These are phyloP conservation scores for Notothenia coriiceps DNA, from an alignment of 2,113 vertebrate species.

Conservation along the genomic window DNA sequence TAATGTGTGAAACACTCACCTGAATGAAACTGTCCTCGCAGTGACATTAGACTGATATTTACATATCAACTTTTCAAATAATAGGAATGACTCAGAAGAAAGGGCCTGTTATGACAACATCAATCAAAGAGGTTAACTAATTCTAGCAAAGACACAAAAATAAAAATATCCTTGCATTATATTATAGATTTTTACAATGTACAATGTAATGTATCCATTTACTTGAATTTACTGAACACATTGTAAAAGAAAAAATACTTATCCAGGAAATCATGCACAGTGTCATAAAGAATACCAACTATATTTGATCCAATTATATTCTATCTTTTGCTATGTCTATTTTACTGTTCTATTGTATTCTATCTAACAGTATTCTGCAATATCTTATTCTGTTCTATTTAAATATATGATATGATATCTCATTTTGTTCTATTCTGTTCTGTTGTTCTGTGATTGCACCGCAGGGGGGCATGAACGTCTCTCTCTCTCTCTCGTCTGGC, in stretches of 20 bases:
- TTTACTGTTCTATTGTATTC: too few species aligned
- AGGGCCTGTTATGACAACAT: neutral
- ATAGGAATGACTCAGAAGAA: conserved; percentile 15
- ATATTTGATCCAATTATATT: neutral
- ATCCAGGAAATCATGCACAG: too few species aligned
- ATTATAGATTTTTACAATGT: neutral
- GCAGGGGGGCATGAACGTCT: conserved; percentile 71
- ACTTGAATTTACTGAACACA: too few species aligned
- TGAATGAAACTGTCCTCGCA: neutral
- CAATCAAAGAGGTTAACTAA: conserved; percentile 4
- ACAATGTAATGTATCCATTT: too few species aligned
- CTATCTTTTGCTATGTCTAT: neutral
- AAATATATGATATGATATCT: neutral
- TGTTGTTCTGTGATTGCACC: conserved; percentile 41
- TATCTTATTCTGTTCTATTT: neutral
- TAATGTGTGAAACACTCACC: neutral
- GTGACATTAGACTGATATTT: conserved; percentile 4
- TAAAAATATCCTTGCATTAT: neutral
- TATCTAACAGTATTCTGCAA: neutral
- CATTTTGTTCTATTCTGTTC: neutral
- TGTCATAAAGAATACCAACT: neutral
- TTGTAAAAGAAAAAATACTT: neutral
- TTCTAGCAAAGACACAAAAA: neutral
- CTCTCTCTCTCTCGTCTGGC: conserved; percentile 57
- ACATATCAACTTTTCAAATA: conserved; percentile 47